Evolutionary conservation across 2,888 invertebrate genomes (phyloP).

Genomic region (Muschampia plurimacula): DNA sequence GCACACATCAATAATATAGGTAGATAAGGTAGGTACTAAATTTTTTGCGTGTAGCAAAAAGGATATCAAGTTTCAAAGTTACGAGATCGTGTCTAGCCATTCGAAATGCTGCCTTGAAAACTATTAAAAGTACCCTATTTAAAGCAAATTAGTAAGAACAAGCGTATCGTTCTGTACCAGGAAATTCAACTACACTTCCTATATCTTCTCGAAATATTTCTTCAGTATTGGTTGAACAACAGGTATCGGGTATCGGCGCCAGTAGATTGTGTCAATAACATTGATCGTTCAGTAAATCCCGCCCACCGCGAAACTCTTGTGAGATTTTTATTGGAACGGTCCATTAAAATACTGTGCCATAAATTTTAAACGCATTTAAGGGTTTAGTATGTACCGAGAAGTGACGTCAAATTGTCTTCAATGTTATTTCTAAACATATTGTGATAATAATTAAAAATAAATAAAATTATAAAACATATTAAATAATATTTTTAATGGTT

Average conservation of each 20-base stretch:
- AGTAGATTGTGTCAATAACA: slow-evolving; percentile 29
- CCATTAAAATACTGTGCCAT: slow-evolving; percentile 26
- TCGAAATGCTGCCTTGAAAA: too few relatives aligned
- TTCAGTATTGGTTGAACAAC: slow-evolving; percentile 1
- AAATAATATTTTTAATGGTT: too few relatives aligned
- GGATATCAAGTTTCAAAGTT: too few relatives aligned
- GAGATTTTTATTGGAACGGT: slow-evolving; percentile 23
- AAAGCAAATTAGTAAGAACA: slow-evolving; percentile 5
- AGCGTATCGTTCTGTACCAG: slow-evolving; percentile 13
- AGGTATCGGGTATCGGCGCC: slow-evolving; percentile 27
- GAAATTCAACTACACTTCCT: slow-evolving; percentile 25
- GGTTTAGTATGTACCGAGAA: background rate
- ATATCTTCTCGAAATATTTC: slow-evolving; percentile 17
- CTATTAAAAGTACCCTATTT: too few relatives aligned
- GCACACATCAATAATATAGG: too few relatives aligned
- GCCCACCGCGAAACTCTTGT: slow-evolving; percentile 30
- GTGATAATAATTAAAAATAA: too few relatives aligned
- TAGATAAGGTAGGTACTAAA: too few relatives aligned
- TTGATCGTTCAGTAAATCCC: slow-evolving; percentile 36
- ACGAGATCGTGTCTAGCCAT: too few relatives aligned
- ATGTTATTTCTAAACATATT: too few relatives aligned
- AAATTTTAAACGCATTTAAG: slow-evolving; percentile 17
- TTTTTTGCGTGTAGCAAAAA: too few relatives aligned
- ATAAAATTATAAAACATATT: too few relatives aligned
- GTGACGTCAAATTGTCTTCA: background rate